Percentiles rank a stretch among this genome's conserved stretches.
These are phyloP conservation scores for Heliconius aoede DNA, from an alignment of 2,888 invertebrate species.

Conservation along the genomic window DNA sequence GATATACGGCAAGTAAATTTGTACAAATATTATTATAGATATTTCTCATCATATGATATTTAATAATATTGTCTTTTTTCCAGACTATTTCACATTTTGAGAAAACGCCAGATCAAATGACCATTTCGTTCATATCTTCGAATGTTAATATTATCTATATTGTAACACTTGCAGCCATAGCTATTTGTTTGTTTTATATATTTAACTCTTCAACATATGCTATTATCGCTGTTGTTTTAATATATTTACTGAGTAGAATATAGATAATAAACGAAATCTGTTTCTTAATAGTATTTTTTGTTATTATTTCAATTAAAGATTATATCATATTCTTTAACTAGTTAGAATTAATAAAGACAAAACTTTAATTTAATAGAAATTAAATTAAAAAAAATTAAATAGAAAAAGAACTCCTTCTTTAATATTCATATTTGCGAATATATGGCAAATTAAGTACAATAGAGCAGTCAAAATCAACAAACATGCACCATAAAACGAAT, in stretches of 20 bases:
- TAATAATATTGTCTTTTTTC: constrained; percentile 47
- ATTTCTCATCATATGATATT: neutral
- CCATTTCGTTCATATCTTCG: constrained; percentile 53
- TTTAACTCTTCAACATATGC: constrained; percentile 58
- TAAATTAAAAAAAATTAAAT: too few relatives aligned
- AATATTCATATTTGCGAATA: too few relatives aligned
- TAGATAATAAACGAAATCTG: neutral
- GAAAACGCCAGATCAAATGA: constrained; percentile 59
- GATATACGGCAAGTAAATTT: constrained; percentile 64
- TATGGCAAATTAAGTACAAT: too few relatives aligned
- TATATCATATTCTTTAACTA: neutral
- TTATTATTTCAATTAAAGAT: neutral
- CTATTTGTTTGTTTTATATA: constrained; percentile 58
- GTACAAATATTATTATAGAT: neutral
- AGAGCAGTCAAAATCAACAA: too few relatives aligned
- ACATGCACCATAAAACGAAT: too few relatives aligned
- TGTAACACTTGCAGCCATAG: constrained; percentile 57
- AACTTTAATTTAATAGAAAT: too few relatives aligned
- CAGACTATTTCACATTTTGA: constrained; percentile 66
- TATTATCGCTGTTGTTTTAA: constrained; percentile 30
- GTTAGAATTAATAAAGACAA: neutral
- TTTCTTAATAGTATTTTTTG: neutral
- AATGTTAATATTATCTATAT: constrained; percentile 55
- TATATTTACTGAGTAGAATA: constrained; percentile 24
- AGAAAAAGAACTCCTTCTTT: too few relatives aligned